Evolutionary conservation across 2,113 vertebrate species (phyloP).

Genomic region (Probosciger aterrimus): DNA sequence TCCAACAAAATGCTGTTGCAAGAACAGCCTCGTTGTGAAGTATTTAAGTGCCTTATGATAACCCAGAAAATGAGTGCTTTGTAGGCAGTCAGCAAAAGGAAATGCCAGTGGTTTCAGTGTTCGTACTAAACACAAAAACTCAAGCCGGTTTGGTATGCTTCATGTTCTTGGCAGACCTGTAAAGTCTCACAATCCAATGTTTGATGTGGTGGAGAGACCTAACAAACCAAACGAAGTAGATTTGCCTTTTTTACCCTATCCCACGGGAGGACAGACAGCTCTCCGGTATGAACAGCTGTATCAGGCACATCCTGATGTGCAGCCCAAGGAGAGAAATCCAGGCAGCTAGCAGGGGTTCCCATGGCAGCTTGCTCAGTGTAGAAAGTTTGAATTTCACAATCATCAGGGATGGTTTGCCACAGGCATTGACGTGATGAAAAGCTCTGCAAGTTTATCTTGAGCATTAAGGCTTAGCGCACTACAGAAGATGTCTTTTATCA

Average conservation of each 20-base stretch:
- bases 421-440: background rate
- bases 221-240: background rate
- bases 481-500: background rate
- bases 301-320: background rate
- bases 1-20: background rate
- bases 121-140: background rate
- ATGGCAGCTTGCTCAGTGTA: background rate
- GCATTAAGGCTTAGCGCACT: background rate
- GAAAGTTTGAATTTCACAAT: background rate
- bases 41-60: background rate
- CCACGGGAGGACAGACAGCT: background rate
- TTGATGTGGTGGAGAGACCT: background rate
- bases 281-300: fast-evolving
- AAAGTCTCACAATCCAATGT: background rate
- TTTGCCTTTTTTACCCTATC: background rate
- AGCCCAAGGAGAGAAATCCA: background rate
- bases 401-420: background rate
- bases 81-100: background rate
- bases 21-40: background rate
- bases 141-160: background rate
- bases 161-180: background rate
- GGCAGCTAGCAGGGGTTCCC: background rate
- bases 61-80: background rate
- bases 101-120: background rate
- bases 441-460: background rate